phyloP scores from a whole-genome alignment of 1,140 invertebrate species.

The Sminthurides bifidus region DNA sequence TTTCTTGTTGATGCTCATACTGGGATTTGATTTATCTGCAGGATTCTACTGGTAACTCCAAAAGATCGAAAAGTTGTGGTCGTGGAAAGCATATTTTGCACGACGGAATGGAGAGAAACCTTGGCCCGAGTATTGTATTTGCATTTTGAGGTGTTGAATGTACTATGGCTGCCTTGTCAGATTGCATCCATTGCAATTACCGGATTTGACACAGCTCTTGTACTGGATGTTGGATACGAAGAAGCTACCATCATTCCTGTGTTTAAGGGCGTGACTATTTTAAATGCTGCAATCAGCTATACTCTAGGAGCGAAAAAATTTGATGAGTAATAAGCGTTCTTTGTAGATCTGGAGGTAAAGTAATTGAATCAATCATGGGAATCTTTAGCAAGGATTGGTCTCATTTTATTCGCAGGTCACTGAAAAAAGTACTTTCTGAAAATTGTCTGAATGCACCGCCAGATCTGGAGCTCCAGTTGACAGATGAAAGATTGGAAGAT shows the following conservation, averaged over 20 bases:
- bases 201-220: constrained; percentile 61
- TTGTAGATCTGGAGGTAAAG: background rate
- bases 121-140: constrained; percentile 81
- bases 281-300: constrained; percentile 65
- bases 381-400: constrained; percentile 19
- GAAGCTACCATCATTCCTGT: constrained; percentile 72
- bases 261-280: constrained; percentile 67
- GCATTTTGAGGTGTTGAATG: constrained; percentile 73
- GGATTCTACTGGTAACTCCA: constrained; percentile 76
- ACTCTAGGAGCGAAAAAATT: constrained; percentile 56
- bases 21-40: constrained; percentile 39
- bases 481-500: constrained; percentile 46
- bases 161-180: constrained; percentile 64
- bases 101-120: constrained; percentile 67
- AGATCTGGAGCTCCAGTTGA: constrained; percentile 7
- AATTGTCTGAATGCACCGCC: constrained; percentile 11
- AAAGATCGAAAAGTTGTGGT: constrained; percentile 83
- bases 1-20: constrained; percentile 4
- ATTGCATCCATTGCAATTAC: constrained; percentile 64
- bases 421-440: constrained; percentile 7
- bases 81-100: constrained; percentile 75
- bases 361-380: background rate
- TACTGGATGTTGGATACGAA: constrained; percentile 74
- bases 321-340: constrained; percentile 43
- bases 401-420: constrained; percentile 29